Conservation (phyloP, 2,888 invertebrate genomes). For the Steinernema hermaphroditum region DNA sequence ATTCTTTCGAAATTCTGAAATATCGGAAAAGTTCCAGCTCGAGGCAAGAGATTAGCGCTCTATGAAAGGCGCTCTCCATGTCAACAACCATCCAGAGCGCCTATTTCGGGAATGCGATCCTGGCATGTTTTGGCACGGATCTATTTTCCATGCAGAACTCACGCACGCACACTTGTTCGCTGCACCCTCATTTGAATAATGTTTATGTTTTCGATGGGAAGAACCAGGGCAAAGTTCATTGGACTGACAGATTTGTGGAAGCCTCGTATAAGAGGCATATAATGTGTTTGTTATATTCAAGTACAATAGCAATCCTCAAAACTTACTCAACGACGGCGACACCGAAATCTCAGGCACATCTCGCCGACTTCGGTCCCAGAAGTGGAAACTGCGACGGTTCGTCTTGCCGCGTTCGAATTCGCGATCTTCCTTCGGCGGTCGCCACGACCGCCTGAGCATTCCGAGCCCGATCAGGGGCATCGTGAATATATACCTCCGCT, state of each 20-base stretch:
- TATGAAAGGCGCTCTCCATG: no score
- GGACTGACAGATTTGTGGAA: no score
- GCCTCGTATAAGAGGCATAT: no score
- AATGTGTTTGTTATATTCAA: no score
- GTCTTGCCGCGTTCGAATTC: conserved; percentile 9
- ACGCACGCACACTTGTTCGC: background rate
- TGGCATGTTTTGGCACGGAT: background rate
- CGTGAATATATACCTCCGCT: no score
- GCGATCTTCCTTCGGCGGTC: background rate
- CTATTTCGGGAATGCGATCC: no score
- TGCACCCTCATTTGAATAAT: background rate
- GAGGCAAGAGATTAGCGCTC: no score
- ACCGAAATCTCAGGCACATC: conserved; percentile 4
- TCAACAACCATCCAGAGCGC: no score
- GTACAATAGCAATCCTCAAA: background rate
- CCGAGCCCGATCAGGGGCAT: conserved; percentile 4
- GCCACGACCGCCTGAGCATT: conserved; percentile 13
- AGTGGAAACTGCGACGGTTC: background rate
- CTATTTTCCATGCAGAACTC: background rate
- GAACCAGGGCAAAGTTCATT: no score
- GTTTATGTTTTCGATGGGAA: background rate
- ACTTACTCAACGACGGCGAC: conserved; percentile 13
- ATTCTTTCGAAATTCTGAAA: no score
- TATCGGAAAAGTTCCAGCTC: no score
- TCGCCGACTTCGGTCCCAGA: background rate